Base-by-base conservation (phyloP, 2,113 vertebrate genomes). In the Mirounga angustirostris region DNA sequence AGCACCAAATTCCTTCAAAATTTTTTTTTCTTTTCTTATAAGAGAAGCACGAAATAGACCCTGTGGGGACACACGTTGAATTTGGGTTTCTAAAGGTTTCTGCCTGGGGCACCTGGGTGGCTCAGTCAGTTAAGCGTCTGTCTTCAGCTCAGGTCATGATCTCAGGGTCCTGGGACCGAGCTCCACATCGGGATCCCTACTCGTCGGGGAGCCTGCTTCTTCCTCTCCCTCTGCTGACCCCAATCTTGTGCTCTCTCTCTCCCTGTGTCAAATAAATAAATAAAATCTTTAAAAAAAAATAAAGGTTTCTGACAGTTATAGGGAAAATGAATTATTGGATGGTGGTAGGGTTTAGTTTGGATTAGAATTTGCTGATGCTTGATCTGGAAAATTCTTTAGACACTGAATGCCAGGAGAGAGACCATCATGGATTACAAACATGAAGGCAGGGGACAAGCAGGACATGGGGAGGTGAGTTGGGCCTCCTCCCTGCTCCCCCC, bases 361-460 rank as follows among this genome's bases (percentile, higher is more conserved):
- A 46, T 73, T 58, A 36, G 36, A 84, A 79, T 54, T 82, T 90
- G 14, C 67, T 94, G 36, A 33, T 22, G 22, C 8, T 91, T 80
- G 15, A 92, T 40, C 69, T 50, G 36, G 40, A 88, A 95, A 71
- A 63, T 91, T 88, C 82, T 87, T 81, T 8, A 54, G 22, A 67
- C 71, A 30, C 8, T 59, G 83, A 91, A 19, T 71, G 15, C 24
- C 28, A 12, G 28, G 61, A 56, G 14, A 36, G 2, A 58, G 40
- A 18, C 36, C 15, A 9, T 30, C 19, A 9, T 13, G 40, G 54
- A 52, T 28, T 59, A 46, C 58, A 2, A 13, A 7, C 8, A 10
- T 6, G 43, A 87, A 65, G 86, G 46, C 12, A 22, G 24, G 16
- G 69, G 15, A 2, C 59, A 46, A 30, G 58, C 50, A 73, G 78